Evolutionary conservation across 2,113 vertebrate species (phyloP).

Genomic region (Toxotes jaculatrix): DNA sequence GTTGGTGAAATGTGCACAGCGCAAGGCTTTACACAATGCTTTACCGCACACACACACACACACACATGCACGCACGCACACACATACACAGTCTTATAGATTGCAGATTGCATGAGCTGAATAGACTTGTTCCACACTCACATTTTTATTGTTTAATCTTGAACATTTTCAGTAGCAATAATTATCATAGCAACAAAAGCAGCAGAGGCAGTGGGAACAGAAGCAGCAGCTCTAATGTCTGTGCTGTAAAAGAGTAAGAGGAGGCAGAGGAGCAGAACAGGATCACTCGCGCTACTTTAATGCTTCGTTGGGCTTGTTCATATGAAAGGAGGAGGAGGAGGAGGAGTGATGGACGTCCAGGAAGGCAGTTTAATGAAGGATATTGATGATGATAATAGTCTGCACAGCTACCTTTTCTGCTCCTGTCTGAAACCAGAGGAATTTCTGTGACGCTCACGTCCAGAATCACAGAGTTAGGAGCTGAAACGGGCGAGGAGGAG

Average conservation of each 20-base stretch:
- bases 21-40: not conserved
- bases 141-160: too few relatives aligned
- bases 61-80: not conserved
- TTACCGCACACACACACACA: conserved; percentile 18
- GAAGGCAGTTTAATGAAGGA: conserved; percentile 26
- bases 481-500: not conserved
- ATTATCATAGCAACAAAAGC: not conserved
- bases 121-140: too few relatives aligned
- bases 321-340: not conserved
- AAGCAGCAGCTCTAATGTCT: not conserved
- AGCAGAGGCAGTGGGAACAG: not conserved
- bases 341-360: not conserved
- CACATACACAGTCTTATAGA: too few relatives aligned
- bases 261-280: not conserved
- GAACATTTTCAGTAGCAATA: not conserved
- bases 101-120: too few relatives aligned
- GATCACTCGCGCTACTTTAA: conserved; percentile 25
- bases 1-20: not conserved
- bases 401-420: not conserved
- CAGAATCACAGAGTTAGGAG: not conserved
- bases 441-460: not conserved
- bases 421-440: not conserved
- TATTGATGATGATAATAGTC: not conserved
- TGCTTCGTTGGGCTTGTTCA: conserved; percentile 17
- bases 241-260: not conserved